phyloP scores from a whole-genome alignment of 2,888 invertebrate species.

The Drosophila neonasuta region DNA sequence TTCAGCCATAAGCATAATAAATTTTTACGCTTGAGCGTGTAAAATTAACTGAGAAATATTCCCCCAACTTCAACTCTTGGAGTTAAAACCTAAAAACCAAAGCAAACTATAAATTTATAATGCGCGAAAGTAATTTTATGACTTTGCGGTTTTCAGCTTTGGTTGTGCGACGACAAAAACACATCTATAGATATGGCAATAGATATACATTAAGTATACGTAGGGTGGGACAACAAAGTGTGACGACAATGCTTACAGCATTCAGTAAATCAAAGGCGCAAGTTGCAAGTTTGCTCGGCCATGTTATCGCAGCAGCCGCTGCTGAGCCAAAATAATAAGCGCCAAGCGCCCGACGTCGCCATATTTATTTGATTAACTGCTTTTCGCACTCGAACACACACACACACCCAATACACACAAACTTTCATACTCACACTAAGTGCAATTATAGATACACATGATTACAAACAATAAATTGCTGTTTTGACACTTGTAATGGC shows the following conservation, averaged over 20 bases:
- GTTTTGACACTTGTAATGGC: slow-evolving; percentile 79
- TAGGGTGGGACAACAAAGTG: slow-evolving; percentile 21
- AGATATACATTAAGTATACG: slow-evolving; percentile 33
- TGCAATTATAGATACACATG: slow-evolving; percentile 72
- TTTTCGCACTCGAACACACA: slow-evolving; percentile 42
- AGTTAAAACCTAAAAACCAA: slow-evolving; percentile 53
- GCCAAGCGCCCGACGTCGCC: slow-evolving; percentile 65
- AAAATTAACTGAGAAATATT: slow-evolving; percentile 39
- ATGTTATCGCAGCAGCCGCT: slow-evolving; percentile 75
- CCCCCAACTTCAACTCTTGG: slow-evolving; percentile 5
- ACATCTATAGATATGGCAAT: slow-evolving; percentile 18
- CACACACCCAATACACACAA: slow-evolving; percentile 24
- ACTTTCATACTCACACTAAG: slow-evolving; percentile 36
- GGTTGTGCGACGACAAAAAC: slow-evolving; percentile 37
- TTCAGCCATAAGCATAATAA: slow-evolving; percentile 79
- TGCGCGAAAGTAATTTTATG: slow-evolving; percentile 82
- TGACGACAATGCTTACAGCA: slow-evolving; percentile 54
- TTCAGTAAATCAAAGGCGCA: slow-evolving; percentile 69
- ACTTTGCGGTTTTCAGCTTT: slow-evolving; percentile 79
- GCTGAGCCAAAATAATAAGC: slow-evolving; percentile 72
- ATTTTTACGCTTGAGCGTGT: slow-evolving; percentile 80
- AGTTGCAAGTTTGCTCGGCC: slow-evolving; percentile 55
- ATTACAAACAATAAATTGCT: slow-evolving; percentile 77
- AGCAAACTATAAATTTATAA: slow-evolving; percentile 80
- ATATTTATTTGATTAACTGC: slow-evolving; percentile 80